These are phyloP conservation scores for Cricetomys ansorgei DNA, from an alignment of 2,113 vertebrate species.

Conservation along the genomic window DNA sequence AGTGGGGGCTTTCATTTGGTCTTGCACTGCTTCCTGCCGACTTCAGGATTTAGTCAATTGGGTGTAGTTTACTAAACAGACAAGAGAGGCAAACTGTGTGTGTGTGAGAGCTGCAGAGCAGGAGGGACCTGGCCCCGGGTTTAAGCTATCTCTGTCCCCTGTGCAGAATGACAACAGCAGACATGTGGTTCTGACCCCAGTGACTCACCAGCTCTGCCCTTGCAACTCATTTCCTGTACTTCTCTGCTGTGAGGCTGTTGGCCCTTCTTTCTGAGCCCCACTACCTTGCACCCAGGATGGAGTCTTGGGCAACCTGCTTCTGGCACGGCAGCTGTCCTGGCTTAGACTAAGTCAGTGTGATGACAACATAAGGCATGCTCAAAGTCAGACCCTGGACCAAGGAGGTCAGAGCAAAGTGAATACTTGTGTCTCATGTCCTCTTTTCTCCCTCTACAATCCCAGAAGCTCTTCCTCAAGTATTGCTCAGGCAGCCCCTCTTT, in stretches of 20 bases:
- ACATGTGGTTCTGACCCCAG: neutral
- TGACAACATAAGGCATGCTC: fast-evolving
- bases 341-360: no score
- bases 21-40: fast-evolving
- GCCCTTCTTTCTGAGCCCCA: neutral
- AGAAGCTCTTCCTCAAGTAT: fast-evolving
- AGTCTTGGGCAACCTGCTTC: fast-evolving
- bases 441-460: neutral
- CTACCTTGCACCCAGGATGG: fast-evolving
- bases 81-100: no score
- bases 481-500: neutral
- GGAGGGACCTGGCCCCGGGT: neutral
- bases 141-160: neutral
- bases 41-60: fast-evolving
- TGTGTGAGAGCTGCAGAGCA: neutral
- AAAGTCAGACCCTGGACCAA: neutral
- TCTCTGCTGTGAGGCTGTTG: neutral
- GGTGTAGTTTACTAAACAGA: neutral
- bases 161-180: neutral
- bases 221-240: neutral
- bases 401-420: neutral
- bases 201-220: no score
- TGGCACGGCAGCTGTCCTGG: neutral
- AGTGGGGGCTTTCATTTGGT: neutral
- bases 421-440: fast-evolving